Conservation (phyloP, 2,113 vertebrate genomes). For the Euleptes europaea region DNA sequence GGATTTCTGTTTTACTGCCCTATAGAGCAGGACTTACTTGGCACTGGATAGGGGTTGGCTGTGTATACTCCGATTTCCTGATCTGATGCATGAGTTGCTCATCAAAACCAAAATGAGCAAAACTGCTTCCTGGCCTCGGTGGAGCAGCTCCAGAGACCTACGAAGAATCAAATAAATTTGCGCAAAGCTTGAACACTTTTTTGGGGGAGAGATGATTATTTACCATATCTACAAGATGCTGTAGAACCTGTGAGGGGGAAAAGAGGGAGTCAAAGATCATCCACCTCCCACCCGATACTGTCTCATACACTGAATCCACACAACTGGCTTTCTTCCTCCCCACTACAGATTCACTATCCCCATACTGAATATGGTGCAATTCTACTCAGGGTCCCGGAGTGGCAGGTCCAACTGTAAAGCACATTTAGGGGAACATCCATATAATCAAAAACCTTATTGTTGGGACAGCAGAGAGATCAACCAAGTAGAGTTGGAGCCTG, state of each 20-base stretch:
- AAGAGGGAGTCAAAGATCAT: neutral
- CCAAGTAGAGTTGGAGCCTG: neutral
- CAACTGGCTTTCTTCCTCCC: neutral
- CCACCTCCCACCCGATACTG: neutral
- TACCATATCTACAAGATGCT: constrained; percentile 5
- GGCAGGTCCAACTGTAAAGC: neutral
- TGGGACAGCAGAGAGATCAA: neutral
- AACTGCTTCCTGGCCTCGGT: constrained; percentile 93
- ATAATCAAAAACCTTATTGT: neutral
- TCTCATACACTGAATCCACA: neutral
- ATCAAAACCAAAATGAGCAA: constrained; percentile 97
- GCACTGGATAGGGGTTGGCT: constrained; percentile 97
- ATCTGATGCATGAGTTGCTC: constrained; percentile 98
- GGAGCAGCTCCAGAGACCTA: constrained; percentile 96
- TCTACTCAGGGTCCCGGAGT: neutral
- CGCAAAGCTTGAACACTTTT: neutral
- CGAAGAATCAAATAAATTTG: constrained; percentile 26
- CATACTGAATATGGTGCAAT: neutral
- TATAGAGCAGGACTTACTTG: constrained; percentile 79
- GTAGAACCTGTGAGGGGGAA: neutral
- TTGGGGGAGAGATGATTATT: neutral
- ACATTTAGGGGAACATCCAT: neutral
- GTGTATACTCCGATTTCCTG: constrained; percentile 98
- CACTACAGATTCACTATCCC: neutral
- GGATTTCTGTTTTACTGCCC: neutral